Conservation (phyloP, 2,797 vertebrate species). For the Hephaestus fuliginosus region DNA sequence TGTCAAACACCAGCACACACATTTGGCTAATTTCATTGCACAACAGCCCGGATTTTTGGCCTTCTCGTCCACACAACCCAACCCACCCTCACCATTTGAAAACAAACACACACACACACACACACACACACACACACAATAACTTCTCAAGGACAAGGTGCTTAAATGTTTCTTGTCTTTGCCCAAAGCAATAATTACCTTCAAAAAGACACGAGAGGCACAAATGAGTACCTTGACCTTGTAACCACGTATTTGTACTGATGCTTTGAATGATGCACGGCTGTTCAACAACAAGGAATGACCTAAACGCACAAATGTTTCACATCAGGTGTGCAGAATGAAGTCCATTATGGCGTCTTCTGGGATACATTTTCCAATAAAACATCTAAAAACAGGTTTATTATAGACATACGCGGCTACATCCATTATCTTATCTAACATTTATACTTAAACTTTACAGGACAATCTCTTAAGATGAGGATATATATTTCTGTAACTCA, state of each 20-base stretch:
- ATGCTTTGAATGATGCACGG: slow-evolving; percentile 63
- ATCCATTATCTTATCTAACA: neutral
- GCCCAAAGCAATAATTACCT: slow-evolving; percentile 74
- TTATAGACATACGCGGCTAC: neutral
- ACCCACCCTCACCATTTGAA: neutral
- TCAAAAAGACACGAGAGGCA: slow-evolving; percentile 61
- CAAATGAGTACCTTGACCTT: slow-evolving; percentile 77
- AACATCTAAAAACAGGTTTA: neutral
- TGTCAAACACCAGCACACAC: slow-evolving; percentile 20
- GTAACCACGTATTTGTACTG: slow-evolving; percentile 48
- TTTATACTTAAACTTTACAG: neutral
- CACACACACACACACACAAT: slow-evolving; percentile 22
- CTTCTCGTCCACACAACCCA: neutral
- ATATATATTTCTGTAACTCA: neutral
- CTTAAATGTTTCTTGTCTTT: slow-evolving; percentile 41
- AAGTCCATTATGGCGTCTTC: neutral
- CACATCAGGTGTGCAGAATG: slow-evolving; percentile 4
- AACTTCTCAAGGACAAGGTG: slow-evolving; percentile 34
- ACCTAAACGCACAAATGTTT: slow-evolving; percentile 39
- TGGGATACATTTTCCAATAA: neutral
- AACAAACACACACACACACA: neutral
- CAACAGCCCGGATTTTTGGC: neutral
- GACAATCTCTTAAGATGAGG: neutral
- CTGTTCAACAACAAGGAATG: slow-evolving; percentile 50
- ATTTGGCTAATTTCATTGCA: slow-evolving; percentile 12